phyloP scores from a whole-genome alignment of 2,797 vertebrate species.

The Pipistrellus pygmaeus region DNA sequence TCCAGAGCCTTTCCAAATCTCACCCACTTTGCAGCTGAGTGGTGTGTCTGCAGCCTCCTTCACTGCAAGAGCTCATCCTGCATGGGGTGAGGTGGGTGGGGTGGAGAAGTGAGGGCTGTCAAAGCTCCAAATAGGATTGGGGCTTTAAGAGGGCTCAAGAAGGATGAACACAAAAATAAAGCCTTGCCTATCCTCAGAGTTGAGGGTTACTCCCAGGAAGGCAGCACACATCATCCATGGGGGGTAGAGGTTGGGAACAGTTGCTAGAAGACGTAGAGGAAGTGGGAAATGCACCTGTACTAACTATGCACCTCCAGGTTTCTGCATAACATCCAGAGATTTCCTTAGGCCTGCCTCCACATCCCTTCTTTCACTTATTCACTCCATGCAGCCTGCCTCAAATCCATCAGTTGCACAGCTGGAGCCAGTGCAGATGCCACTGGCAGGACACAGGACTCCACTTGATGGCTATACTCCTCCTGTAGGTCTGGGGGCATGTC shows the following conservation, averaged over 20 bases:
- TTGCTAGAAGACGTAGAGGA: neutral
- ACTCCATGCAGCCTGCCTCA: neutral
- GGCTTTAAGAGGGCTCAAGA: neutral
- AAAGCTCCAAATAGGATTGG: constrained; percentile 3
- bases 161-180: neutral
- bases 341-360: neutral
- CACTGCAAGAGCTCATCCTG: constrained; percentile 27
- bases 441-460: neutral
- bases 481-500: neutral
- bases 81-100: neutral
- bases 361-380: neutral
- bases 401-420: neutral
- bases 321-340: neutral
- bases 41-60: neutral
- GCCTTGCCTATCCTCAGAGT: neutral
- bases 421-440: neutral
- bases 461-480: neutral
- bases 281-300: neutral
- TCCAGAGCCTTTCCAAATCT: constrained; percentile 44
- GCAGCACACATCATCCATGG: neutral
- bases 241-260: neutral
- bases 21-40: constrained; percentile 28
- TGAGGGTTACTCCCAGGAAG: neutral
- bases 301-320: constrained; percentile 14
- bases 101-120: neutral